phyloP scores from a whole-genome alignment of 1,140 invertebrate genomes.

The Meloidogyne hapla region DNA sequence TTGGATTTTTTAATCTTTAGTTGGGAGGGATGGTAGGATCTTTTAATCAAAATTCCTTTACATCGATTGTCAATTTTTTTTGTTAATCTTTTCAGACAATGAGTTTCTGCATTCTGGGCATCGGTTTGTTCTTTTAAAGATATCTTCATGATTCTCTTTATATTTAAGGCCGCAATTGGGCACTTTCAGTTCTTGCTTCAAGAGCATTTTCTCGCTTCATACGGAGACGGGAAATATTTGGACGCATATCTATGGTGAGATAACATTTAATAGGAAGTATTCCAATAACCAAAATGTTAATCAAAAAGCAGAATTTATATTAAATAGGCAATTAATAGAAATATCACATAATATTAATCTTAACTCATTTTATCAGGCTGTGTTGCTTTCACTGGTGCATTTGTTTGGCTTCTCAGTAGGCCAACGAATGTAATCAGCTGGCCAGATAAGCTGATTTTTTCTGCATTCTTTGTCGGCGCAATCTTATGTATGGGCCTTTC shows the following conservation, averaged over 20 bases:
- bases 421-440: constrained; percentile 66
- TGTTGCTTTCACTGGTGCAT: constrained; percentile 77
- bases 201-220: constrained; percentile 83
- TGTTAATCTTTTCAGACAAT: constrained; percentile 93
- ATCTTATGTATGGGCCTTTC: constrained; percentile 80
- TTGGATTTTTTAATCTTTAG: too few species aligned
- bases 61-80: too few species aligned
- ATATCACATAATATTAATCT: neutral
- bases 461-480: constrained; percentile 65
- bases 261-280: neutral
- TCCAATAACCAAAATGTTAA: neutral
- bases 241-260: constrained; percentile 77
- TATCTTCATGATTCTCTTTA: too few species aligned
- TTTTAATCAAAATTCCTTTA: too few species aligned
- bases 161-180: constrained; percentile 77
- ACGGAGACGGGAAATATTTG: constrained; percentile 95
- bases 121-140: constrained; percentile 65
- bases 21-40: too few species aligned
- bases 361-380: constrained; percentile 66
- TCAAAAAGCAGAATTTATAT: neutral
- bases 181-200: constrained; percentile 92
- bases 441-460: constrained; percentile 51
- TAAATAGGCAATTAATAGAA: too few species aligned
- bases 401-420: constrained; percentile 79
- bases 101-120: constrained; percentile 93